Conservation (phyloP, 2,797 vertebrate species). For the Phalloptychus januarius region DNA sequence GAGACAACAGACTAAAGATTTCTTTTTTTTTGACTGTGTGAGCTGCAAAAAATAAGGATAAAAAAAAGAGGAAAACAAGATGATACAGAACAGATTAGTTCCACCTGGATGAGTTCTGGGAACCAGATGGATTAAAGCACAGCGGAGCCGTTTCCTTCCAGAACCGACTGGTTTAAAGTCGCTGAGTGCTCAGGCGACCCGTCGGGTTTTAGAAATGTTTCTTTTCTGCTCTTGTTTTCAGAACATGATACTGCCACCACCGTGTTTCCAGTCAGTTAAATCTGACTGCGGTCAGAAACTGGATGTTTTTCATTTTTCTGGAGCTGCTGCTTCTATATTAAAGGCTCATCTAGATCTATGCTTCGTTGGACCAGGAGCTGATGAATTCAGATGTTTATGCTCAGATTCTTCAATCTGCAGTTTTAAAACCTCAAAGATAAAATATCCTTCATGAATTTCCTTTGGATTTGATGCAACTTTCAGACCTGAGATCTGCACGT, state of each 20-base stretch:
- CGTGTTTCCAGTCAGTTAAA: neutral
- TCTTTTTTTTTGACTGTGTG: slow-evolving; percentile 43
- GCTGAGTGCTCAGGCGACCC: slow-evolving; percentile 70
- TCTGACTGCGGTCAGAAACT: neutral
- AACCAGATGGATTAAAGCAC: slow-evolving; percentile 1
- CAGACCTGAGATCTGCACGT: neutral
- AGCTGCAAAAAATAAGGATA: slow-evolving; percentile 12
- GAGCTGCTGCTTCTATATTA: neutral
- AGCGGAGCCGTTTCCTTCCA: slow-evolving; percentile 80
- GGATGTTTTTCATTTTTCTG: neutral
- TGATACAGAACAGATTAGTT: slow-evolving; percentile 39
- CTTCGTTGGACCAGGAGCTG: neutral
- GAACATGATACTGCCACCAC: neutral
- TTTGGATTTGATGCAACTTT: neutral
- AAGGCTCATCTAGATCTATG: neutral
- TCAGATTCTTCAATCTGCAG: neutral
- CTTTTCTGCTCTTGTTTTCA: neutral
- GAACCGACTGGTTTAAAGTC: slow-evolving; percentile 91
- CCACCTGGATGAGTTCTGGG: slow-evolving; percentile 21
- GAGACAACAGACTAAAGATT: slow-evolving; percentile 66
- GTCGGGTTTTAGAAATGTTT: neutral
- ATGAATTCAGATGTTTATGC: neutral
- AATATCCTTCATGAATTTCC: neutral
- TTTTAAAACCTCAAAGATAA: neutral
- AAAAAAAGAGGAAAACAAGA: neutral